Percentiles rank a stretch among this genome's conserved stretches.
These are phyloP conservation scores for Cyprinella venusta DNA, from an alignment of 2,797 vertebrate species.

Conservation along the genomic window DNA sequence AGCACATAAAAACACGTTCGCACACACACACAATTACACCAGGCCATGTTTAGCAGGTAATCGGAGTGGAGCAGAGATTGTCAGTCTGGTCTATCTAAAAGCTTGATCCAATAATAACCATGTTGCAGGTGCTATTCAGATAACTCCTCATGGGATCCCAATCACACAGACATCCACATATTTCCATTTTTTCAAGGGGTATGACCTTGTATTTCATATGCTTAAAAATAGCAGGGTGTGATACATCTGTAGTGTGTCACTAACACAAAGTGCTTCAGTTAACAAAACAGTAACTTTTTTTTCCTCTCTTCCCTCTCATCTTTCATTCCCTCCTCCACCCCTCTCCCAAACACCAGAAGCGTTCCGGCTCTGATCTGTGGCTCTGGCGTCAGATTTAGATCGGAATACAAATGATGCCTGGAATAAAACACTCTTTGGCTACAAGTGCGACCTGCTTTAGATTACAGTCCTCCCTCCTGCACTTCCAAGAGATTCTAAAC, in stretches of 20 bases:
- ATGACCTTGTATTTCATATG: conserved; percentile 14
- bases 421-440: conserved; percentile 33
- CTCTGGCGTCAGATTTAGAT: conserved; percentile 38
- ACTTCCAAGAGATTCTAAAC: conserved; percentile 23
- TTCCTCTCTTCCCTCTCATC: conserved; percentile 22
- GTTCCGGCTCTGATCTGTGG: conserved; percentile 23
- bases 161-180: neutral
- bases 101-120: conserved; percentile 76
- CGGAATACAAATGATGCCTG: conserved; percentile 35
- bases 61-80: conserved; percentile 18
- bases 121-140: conserved; percentile 71
- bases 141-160: conserved; percentile 70
- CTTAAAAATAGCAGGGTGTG: conserved; percentile 17
- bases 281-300: conserved; percentile 33
- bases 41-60: conserved; percentile 17
- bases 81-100: conserved; percentile 62
- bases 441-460: conserved; percentile 4
- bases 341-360: conserved; percentile 50
- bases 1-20: conserved; percentile 55
- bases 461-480: conserved; percentile 17
- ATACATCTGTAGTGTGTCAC: neutral
- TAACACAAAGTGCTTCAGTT: conserved; percentile 37
- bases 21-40: conserved; percentile 36
- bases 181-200: neutral
- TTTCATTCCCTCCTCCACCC: conserved; percentile 67